Conservation (phyloP, 2,113 vertebrate genomes). For the Tamias sibiricus region DNA sequence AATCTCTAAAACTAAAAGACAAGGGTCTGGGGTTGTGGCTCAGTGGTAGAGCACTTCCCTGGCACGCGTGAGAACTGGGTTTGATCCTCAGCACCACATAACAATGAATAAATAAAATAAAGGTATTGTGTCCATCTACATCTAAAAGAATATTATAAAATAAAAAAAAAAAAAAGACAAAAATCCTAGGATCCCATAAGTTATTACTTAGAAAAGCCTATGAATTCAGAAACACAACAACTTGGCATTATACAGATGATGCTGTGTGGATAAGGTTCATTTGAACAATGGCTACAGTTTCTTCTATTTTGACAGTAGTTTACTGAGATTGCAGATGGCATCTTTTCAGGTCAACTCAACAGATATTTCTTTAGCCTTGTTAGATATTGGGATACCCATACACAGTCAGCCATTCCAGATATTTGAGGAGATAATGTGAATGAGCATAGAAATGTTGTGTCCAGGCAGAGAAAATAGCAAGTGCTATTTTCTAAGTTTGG, state of each 20-base stretch:
- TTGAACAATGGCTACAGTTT: not conserved
- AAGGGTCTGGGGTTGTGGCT: too few species aligned
- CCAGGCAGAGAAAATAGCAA: conserved; percentile 16
- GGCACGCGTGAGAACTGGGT: too few species aligned
- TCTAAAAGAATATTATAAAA: too few species aligned
- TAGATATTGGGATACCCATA: not conserved
- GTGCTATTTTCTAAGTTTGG: not conserved
- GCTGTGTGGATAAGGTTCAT: not conserved
- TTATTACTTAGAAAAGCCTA: not conserved
- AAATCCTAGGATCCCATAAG: not conserved
- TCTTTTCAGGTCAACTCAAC: conserved; percentile 27
- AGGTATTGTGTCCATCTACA: too few species aligned
- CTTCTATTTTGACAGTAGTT: not conserved
- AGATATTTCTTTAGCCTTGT: conserved; percentile 23
- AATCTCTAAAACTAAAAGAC: not conserved
- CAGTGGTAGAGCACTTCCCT: too few species aligned
- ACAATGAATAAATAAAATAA: too few species aligned
- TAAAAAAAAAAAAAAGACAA: not conserved
- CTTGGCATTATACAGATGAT: not conserved
- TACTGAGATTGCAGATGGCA: not conserved
- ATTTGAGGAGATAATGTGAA: conserved; percentile 9
- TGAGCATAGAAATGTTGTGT: not conserved
- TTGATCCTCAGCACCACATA: too few species aligned
- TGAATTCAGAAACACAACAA: not conserved
- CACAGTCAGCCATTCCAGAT: not conserved